Percentiles rank a stretch among this genome's conserved stretches.
These are phyloP conservation scores for Rapana venosa DNA, from an alignment of 2,888 invertebrate genomes.

Conservation along the genomic window DNA sequence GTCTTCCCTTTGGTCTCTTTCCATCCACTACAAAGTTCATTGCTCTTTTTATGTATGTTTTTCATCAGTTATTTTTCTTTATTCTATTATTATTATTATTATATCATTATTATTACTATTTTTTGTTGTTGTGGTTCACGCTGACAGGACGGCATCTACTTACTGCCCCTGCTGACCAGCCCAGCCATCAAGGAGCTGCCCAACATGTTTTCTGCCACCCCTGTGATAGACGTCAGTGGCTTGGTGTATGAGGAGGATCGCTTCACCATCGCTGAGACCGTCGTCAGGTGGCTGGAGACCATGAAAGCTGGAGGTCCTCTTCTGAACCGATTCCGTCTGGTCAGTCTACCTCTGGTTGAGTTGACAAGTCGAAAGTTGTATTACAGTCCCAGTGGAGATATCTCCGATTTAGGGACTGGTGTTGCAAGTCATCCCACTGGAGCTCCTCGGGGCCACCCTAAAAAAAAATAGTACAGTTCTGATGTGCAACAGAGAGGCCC, in stretches of 20 bases:
- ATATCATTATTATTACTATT: not conserved
- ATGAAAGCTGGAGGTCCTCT: not conserved
- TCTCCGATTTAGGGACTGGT: no score
- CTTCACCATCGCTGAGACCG: not conserved
- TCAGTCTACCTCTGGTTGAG: not conserved
- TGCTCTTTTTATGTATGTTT: no score
- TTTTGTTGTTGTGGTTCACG: no score
- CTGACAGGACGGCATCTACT: conserved; percentile 31
- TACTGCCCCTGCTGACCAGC: conserved; percentile 30
- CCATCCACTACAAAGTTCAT: no score
- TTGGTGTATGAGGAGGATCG: conserved; percentile 15
- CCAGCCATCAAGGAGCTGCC: conserved; percentile 19
- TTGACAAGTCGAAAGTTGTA: no score
- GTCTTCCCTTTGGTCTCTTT: no score
- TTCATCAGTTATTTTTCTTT: not conserved
- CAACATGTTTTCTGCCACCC: conserved; percentile 6
- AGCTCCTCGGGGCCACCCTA: no score
- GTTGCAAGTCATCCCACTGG: no score
- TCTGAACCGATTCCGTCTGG: not conserved
- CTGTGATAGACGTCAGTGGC: conserved; percentile 34
- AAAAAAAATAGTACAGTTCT: no score
- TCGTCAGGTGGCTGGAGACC: not conserved
- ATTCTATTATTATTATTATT: not conserved
- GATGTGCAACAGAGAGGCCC: no score
- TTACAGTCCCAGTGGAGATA: no score